Evolutionary conservation across 2,113 vertebrate genomes (phyloP).

Genomic region (Sylvilagus bachmani): DNA sequence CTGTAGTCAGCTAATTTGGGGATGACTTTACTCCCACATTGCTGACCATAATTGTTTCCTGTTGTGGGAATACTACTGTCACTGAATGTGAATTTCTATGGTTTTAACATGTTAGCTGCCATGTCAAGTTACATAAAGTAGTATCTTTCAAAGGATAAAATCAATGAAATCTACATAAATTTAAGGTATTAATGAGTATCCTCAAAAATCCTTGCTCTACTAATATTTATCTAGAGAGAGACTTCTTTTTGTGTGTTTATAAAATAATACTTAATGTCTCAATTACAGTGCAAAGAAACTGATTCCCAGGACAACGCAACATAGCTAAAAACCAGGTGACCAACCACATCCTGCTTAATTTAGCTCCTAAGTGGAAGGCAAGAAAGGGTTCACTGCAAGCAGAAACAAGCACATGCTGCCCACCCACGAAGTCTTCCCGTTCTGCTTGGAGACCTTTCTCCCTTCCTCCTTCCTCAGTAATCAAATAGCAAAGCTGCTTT

Average conservation of each 20-base stretch:
- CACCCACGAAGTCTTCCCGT: not conserved
- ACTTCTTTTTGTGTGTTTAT: constrained; percentile 15
- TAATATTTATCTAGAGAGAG: constrained; percentile 48
- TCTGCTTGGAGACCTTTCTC: not conserved
- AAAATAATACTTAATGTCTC: constrained; percentile 6
- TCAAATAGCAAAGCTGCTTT: not conserved
- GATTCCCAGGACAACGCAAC: constrained; percentile 43
- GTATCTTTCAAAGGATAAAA: constrained; percentile 26
- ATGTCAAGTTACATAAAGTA: constrained; percentile 10
- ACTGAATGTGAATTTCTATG: constrained; percentile 21
- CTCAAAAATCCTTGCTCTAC: not conserved
- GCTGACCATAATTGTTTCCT: constrained; percentile 71
- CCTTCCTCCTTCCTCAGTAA: not conserved
- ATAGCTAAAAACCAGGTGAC: constrained; percentile 46
- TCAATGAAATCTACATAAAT: not conserved
- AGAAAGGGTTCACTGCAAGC: not conserved
- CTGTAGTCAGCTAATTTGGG: constrained; percentile 61
- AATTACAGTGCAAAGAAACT: not conserved
- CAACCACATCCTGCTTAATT: constrained; percentile 1
- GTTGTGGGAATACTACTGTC: not conserved
- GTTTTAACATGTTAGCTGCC: not conserved
- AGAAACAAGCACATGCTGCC: not conserved
- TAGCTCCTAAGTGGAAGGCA: not conserved
- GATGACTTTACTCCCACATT: constrained; percentile 52
- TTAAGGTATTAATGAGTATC: not conserved